These are phyloP conservation scores for Caenorhabditis sp. DNA, from an alignment of 2,888 invertebrate genomes.

Conservation along the genomic window DNA sequence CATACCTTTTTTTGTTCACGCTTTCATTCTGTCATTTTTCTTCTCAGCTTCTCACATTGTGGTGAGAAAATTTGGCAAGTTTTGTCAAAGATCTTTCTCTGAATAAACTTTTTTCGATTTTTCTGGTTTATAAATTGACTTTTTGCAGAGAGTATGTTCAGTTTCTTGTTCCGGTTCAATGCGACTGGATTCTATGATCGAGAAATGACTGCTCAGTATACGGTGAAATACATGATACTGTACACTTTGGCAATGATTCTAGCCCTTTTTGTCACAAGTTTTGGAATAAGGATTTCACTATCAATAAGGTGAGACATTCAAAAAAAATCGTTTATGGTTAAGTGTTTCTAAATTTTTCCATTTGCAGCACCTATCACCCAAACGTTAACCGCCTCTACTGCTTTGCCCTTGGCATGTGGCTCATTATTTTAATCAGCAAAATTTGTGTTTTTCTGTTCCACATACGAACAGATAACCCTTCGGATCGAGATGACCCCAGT, in stretches of 20 bases:
- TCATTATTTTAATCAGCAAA: constrained; percentile 47
- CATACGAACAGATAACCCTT: neutral
- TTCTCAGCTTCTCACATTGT: neutral
- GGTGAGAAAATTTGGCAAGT: neutral
- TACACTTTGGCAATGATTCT: constrained; percentile 7
- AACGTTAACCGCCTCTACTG: constrained; percentile 44
- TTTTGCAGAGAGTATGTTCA: constrained; percentile 19
- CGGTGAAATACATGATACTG: neutral
- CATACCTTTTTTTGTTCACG: neutral
- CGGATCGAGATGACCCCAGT: neutral
- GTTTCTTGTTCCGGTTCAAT: neutral
- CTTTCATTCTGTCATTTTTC: constrained; percentile 10
- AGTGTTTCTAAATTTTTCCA: neutral
- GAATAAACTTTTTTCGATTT: neutral
- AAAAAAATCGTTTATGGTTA: too few relatives aligned
- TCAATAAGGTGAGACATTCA: constrained; percentile 16
- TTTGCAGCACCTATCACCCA: constrained; percentile 49
- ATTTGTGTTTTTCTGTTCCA: constrained; percentile 26
- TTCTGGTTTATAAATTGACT: neutral
- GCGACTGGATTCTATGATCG: constrained; percentile 20
- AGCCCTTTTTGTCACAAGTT: constrained; percentile 28
- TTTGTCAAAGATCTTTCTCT: constrained; percentile 2
- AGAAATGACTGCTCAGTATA: neutral
- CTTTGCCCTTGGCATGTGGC: constrained; percentile 29
- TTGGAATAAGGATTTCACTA: constrained; percentile 30